A percentile compares a stretch with the other conserved stretches of the same genome.
phyloP scores from a whole-genome alignment of 2,888 invertebrate species.

The Drosophila hamatofila region DNA sequence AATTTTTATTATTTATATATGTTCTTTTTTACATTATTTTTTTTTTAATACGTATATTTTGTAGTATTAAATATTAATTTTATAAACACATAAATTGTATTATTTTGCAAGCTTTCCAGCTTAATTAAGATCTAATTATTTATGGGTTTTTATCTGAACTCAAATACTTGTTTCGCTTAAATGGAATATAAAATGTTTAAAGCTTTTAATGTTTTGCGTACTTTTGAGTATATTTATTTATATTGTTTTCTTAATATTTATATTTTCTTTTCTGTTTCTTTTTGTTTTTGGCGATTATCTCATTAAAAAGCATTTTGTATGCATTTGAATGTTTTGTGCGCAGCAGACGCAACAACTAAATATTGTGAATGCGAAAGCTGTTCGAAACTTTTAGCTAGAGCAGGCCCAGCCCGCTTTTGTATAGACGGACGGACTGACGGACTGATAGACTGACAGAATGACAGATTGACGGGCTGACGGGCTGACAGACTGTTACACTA shows the following conservation, averaged over 20 bases:
- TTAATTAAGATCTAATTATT: neutral
- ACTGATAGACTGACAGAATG: neutral
- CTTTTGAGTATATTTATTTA: neutral
- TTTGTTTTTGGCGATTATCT: constrained; percentile 75
- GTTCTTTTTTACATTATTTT: neutral
- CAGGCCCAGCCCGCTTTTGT: constrained; percentile 19
- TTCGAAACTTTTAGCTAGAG: neutral
- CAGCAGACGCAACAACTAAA: constrained; percentile 12
- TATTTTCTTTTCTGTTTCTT: neutral
- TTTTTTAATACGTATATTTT: too few species aligned
- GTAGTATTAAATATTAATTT: neutral
- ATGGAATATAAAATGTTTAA: neutral
- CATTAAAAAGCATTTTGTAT: constrained; percentile 70
- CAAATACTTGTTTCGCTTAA: neutral
- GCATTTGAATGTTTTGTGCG: constrained; percentile 62
- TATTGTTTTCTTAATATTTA: constrained; percentile 3
- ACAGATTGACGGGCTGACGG: neutral
- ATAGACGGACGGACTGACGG: neutral
- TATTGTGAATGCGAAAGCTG: neutral
- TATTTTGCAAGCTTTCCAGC: too few species aligned
- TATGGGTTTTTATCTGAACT: neutral
- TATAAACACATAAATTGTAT: neutral
- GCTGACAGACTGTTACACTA: constrained; percentile 2
- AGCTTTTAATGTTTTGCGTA: neutral
- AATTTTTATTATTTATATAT: too few species aligned